Base-by-base conservation (phyloP, 2,888 invertebrate genomes). In the Antitype chi region DNA sequence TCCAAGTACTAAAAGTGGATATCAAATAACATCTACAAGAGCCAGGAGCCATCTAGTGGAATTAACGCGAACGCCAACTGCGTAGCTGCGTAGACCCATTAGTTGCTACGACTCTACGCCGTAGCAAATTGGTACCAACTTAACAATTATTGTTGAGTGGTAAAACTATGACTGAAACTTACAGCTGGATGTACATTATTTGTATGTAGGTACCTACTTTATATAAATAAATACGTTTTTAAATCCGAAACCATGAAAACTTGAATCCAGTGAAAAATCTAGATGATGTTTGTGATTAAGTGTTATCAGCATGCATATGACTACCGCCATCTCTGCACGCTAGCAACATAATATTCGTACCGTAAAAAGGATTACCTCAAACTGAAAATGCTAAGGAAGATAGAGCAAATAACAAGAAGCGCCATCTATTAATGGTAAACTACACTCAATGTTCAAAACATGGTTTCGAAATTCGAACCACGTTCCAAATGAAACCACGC, bases 361-460 rank as follows among this genome's bases (percentile, higher is more conserved):
- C 20, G 8, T 20, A 20, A 28, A 59, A 28, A 32, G 20, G 28
- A 8, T 6, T 32, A 4, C 3, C 1, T 7, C 32, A 47, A n/a
- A 28, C 8, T 25, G 8, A 11, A 49, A 49, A 38, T 28, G 1
- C 3, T 8, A 20, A 3, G 43, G 60, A 53, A 15, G 3, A 72
- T 25, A 38, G 7, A 17, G 43, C 73, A 53, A 60, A 4, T 20
- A 32, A 13, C 0, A 47, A 53, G 0, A 57, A 70, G 38, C 84
- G 85, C 85, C 84, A 84, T 70, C 82, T 84, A 38, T 67, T 28
- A 20, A 11, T 38, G 0, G 23, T 0, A 28, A 8, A 13, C 7
- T 9, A 52, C 25, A 84, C 7, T 57, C 32, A 28, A 32, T 23
- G 8, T 28, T 20, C 32, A 43, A 43, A 63, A 49, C 32, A 59